Evolutionary conservation across 2,888 invertebrate species (phyloP), one percentile per base, ranked within the genome.

Genomic region (Dynastes grantii): DNA sequence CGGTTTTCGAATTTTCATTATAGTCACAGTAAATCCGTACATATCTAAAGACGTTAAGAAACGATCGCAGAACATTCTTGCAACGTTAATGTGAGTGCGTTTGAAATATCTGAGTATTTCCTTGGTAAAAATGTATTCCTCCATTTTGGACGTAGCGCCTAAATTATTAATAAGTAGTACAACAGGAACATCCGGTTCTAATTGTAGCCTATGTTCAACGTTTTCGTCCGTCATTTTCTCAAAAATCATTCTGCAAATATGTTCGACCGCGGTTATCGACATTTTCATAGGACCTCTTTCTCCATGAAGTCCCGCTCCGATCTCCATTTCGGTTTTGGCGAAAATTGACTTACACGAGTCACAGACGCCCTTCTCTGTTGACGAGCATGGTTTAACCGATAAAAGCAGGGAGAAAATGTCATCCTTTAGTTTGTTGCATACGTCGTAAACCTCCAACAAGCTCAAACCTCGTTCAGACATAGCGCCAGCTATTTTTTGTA

Each of bases 11-110:
- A 93, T 85, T 82, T 92, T 91, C 9, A 95, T 84, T 22, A 97
- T 83, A 13, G 95, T 94, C 37, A 97, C 90, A 82, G 95, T 94
- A 83, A 96, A 90, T 6, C 96, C 96, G 76, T 93, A 92, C 92
- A 94, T 95, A 84, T 96, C 94, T 65, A 96, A 87, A 0, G 96
- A 95, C 0, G 96, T 95, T 89, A 95, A 92, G 80, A 94, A 90
- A 4, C 89, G 85, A 5, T 92, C 93, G 32, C 80, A 80, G 76
- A 87, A 88, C 51, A 86, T 76, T 76, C 85, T 82, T 75, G 80
- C 78, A 29, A 87, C 77, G 68, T 79, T 80, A 16, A 86, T 79
- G 22, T 85, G 80, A 16, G 79, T 65, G 61, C 80, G 77, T 68
- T 82, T 81, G 5, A 89, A 82, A 61, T 85, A 84, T 49, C 83